phyloP scores from a whole-genome alignment of 1,140 invertebrate genomes.

The Himalopsyche phryganea region DNA sequence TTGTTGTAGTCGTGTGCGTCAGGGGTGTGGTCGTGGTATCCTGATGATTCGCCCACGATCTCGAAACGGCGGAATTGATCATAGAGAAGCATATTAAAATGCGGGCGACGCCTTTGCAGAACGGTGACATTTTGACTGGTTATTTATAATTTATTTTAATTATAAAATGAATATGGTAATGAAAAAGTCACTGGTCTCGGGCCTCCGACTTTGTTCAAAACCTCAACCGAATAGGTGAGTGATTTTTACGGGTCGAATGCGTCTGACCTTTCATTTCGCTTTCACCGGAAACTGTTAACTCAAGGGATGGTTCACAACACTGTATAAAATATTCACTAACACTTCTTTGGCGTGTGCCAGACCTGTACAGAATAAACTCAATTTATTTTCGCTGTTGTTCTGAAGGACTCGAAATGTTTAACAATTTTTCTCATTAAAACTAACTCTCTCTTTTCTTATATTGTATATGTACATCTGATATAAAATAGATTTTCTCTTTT shows the following conservation, averaged over 20 bases:
- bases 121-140: not conserved
- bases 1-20: constrained; percentile 50
- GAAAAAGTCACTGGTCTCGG: not conserved
- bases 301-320: constrained; percentile 18
- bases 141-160: constrained; percentile 6
- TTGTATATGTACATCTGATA: too few relatives aligned
- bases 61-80: constrained; percentile 24
- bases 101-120: constrained; percentile 1
- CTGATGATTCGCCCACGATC: constrained; percentile 53
- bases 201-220: constrained; percentile 4
- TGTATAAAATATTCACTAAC: constrained; percentile 28
- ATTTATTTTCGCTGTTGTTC: constrained; percentile 26
- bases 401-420: constrained; percentile 19
- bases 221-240: constrained; percentile 27
- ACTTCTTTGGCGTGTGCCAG: constrained; percentile 9
- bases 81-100: constrained; percentile 16
- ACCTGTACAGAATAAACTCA: constrained; percentile 27
- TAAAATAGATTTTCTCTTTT: too few relatives aligned
- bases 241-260: constrained; percentile 26
- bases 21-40: constrained; percentile 51
- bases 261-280: constrained; percentile 31
- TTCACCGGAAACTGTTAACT: constrained; percentile 16
- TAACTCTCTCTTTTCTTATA: constrained; percentile 5
- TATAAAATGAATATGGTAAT: not conserved
- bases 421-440: not conserved